phyloP scores from a whole-genome alignment of 2,888 invertebrate species.

The Diachrysia chrysitis region DNA sequence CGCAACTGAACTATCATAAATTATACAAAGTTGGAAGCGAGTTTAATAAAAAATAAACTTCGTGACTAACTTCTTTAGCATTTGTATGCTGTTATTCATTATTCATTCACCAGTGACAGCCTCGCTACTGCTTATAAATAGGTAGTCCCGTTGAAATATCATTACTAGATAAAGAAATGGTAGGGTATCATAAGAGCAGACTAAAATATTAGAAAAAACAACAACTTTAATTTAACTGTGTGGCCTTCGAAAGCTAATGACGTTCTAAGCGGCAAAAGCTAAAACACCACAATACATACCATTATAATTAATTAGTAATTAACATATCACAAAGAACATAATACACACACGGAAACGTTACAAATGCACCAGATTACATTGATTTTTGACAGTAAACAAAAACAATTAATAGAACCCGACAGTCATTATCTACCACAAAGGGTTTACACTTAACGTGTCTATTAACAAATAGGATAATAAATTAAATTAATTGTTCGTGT shows the following conservation, averaged over 20 bases:
- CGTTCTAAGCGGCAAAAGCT: background rate
- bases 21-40: conserved; percentile 12
- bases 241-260: background rate
- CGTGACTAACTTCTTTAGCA: background rate
- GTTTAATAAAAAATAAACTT: conserved; percentile 7
- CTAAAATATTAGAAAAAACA: background rate
- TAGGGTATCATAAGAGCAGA: background rate
- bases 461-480: conserved; percentile 39
- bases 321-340: background rate
- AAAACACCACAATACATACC: background rate
- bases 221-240: background rate
- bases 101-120: background rate
- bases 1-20: conserved; percentile 3
- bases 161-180: background rate
- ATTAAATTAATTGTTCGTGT: conserved; percentile 39
- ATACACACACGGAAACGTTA: conserved; percentile 25
- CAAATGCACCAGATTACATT: conserved; percentile 32
- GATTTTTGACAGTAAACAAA: conserved; percentile 31
- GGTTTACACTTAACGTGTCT: conserved; percentile 28
- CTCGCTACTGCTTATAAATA: background rate
- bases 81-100: background rate
- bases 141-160: background rate
- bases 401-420: conserved; percentile 26
- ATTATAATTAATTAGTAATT: background rate
- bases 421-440: conserved; percentile 34